Conservation (phyloP, 37 sponge, comb jelly and placozoan genomes). For the Cliona cf. orientalis region DNA sequence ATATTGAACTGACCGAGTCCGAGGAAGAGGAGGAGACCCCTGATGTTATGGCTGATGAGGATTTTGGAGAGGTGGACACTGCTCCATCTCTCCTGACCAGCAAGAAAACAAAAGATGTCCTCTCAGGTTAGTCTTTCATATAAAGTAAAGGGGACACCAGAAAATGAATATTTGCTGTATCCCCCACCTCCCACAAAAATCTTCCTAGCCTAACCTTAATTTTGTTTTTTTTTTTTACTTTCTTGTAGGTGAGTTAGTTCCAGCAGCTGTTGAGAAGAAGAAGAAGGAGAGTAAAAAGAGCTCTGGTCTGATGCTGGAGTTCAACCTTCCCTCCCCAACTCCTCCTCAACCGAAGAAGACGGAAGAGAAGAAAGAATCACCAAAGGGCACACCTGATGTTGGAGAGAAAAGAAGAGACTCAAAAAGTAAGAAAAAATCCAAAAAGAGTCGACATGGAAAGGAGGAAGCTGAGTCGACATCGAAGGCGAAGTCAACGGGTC, state of each 20-base stretch:
- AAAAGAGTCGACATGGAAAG: slow-evolving; percentile 13
- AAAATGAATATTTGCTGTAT: background rate
- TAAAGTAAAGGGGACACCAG: background rate
- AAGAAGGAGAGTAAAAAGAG: slow-evolving; percentile 12
- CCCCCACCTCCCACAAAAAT: background rate
- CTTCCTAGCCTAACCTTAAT: background rate
- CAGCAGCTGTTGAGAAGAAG: too few species aligned
- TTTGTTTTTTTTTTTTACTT: too few species aligned
- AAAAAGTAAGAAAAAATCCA: slow-evolving; percentile 28
- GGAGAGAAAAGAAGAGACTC: background rate
- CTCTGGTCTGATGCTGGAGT: slow-evolving; percentile 35
- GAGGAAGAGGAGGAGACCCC: slow-evolving; percentile 51
- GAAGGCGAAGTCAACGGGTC: background rate
- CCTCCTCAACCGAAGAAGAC: background rate
- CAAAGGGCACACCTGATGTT: background rate
- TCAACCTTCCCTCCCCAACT: background rate
- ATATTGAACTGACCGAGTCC: slow-evolving; percentile 61
- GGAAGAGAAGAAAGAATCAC: background rate
- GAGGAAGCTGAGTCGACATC: background rate
- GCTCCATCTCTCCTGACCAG: background rate
- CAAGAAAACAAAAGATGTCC: background rate
- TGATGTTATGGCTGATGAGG: slow-evolving; percentile 19
- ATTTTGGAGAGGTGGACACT: background rate
- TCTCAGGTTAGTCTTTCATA: background rate
- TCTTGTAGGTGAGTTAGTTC: too few species aligned